Conservation (phyloP, 92 coral and sea anemone species). For the Bergia sp. region DNA sequence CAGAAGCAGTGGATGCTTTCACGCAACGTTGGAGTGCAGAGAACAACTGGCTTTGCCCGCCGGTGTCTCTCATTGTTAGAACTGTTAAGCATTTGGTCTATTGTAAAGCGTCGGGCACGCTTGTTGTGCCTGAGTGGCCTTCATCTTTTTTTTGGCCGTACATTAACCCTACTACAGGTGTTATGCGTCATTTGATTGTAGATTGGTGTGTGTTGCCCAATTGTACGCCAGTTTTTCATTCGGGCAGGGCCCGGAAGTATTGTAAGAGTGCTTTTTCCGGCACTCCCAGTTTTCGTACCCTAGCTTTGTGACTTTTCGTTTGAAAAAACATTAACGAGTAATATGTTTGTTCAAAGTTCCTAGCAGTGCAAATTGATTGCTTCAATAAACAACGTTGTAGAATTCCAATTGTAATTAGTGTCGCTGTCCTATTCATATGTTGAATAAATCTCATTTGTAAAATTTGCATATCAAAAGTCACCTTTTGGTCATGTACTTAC, state of each 20-base stretch:
- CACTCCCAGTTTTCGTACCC: conserved; percentile 24
- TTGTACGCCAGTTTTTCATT: conserved; percentile 21
- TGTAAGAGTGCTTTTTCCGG: conserved; percentile 9
- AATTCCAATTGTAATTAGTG: conserved; percentile 4
- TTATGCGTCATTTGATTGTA: conserved; percentile 11
- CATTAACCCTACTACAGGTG: conserved; percentile 18
- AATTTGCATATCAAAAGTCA: neutral
- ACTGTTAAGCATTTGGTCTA: conserved; percentile 33
- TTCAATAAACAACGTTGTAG: conserved; percentile 19
- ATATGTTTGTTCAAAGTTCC: conserved; percentile 19
- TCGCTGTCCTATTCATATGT: neutral
- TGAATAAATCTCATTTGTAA: conserved; percentile 14
- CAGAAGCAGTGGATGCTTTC: conserved; percentile 49
- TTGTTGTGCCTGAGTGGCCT: conserved; percentile 44
- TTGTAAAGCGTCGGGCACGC: conserved; percentile 42
- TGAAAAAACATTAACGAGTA: conserved; percentile 14
- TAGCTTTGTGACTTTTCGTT: conserved; percentile 21
- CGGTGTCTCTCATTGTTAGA: conserved; percentile 29
- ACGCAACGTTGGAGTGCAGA: conserved; percentile 42
- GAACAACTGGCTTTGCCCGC: conserved; percentile 54
- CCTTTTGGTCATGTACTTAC: conserved; percentile 2
- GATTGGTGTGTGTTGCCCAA: conserved; percentile 23
- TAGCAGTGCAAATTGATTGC: conserved; percentile 11
- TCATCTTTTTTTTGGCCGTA: conserved; percentile 32
- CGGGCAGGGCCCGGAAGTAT: conserved; percentile 5